Percentiles rank a stretch among this genome's conserved stretches.
Conservation (phyloP, 2,888 invertebrate species). For the Linnaemya tessellans region DNA sequence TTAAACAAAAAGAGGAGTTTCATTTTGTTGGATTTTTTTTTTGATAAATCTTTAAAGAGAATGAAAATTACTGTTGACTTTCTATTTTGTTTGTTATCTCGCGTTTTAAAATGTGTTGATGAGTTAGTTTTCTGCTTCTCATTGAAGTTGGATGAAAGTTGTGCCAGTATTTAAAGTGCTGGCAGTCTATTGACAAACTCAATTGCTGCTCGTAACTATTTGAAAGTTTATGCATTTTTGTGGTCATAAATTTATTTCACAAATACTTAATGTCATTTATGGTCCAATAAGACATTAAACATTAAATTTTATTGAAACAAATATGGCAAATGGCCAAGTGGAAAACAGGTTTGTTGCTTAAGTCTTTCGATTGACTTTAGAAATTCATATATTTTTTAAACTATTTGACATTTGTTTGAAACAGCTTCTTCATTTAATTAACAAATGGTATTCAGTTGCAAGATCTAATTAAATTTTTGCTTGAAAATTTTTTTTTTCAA, state of each 20-base stretch:
- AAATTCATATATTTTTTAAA: background rate
- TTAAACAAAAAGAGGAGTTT: conserved; percentile 17
- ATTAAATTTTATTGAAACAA: conserved; percentile 22
- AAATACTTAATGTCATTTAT: conserved; percentile 42
- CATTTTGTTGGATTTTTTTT: background rate
- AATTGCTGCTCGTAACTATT: conserved; percentile 33
- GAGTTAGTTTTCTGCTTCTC: background rate
- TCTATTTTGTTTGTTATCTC: conserved; percentile 46
- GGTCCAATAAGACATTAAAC: conserved; percentile 27
- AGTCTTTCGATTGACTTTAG: conserved; percentile 9
- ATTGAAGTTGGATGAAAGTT: conserved; percentile 57
- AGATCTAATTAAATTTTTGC: too few species aligned
- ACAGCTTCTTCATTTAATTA: background rate
- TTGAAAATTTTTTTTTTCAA: background rate
- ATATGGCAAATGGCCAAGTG: background rate
- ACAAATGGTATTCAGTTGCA: too few species aligned
- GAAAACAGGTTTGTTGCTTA: conserved; percentile 6
- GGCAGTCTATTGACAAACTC: conserved; percentile 13
- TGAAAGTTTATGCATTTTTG: conserved; percentile 60
- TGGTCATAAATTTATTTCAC: conserved; percentile 32
- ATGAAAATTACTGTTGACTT: conserved; percentile 48
- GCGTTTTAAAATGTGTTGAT: conserved; percentile 31
- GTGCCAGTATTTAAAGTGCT: conserved; percentile 28
- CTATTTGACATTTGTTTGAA: too few species aligned
- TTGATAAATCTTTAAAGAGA: conserved; percentile 30